Evolutionary conservation across 2,888 invertebrate species (phyloP).

Genomic region (Dolichopus griseipennis): DNA sequence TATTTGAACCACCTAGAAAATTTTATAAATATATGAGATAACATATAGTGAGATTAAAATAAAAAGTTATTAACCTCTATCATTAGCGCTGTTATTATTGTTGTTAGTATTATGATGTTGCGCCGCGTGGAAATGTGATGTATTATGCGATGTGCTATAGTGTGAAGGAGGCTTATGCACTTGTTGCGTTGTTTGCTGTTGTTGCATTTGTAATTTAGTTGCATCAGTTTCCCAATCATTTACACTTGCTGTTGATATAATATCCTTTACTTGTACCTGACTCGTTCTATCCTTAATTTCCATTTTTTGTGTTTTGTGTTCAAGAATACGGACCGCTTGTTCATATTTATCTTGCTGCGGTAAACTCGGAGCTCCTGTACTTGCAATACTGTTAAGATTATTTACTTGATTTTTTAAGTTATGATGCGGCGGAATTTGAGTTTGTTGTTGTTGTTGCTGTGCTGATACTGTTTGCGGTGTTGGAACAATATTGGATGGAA

Average conservation of each 20-base stretch:
- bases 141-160: not conserved
- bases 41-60: too few relatives aligned
- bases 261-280: conserved; percentile 7
- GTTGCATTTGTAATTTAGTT: not conserved
- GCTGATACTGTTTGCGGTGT: conserved; percentile 22
- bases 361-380: not conserved
- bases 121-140: conserved; percentile 1
- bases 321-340: not conserved
- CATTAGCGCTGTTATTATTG: not conserved
- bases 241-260: not conserved
- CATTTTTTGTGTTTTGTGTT: conserved; percentile 11
- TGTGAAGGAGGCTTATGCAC: not conserved
- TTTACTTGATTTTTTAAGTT: not conserved
- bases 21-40: not conserved
- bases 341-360: not conserved
- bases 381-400: conserved; percentile 10
- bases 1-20: conserved; percentile 7
- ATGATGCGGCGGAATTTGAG: conserved; percentile 13
- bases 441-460: conserved; percentile 1
- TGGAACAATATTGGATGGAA: conserved; percentile 22
- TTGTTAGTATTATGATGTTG: conserved; percentile 1
- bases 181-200: not conserved
- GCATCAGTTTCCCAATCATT: conserved; percentile 9
- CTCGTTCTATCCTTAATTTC: not conserved
- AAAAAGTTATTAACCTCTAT: not conserved